These are phyloP conservation scores for Okamejei kenojei DNA, from an alignment of 2,797 vertebrate genomes.

Conservation along the genomic window DNA sequence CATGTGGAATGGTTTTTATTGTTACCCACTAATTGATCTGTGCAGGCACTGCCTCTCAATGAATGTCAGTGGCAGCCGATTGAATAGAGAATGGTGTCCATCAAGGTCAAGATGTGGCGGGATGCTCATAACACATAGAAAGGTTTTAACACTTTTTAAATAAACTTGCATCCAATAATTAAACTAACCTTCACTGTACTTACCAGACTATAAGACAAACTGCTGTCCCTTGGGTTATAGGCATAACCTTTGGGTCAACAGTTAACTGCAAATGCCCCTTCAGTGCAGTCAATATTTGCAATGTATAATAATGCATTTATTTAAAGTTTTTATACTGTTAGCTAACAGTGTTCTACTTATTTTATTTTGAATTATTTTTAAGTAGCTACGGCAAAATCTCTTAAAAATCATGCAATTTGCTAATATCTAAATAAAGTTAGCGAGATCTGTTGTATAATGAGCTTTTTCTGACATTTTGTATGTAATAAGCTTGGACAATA, in stretches of 20 bases:
- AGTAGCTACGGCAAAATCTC: background rate
- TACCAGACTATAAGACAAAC: background rate
- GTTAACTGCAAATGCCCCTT: background rate
- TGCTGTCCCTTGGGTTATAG: background rate
- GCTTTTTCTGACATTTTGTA: background rate
- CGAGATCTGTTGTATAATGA: too few species aligned
- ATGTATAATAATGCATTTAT: background rate
- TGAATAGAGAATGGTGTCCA: background rate
- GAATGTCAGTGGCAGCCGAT: background rate
- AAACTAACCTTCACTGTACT: constrained; percentile 16
- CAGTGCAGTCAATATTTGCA: constrained; percentile 18
- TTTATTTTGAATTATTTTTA: background rate
- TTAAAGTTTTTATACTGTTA: background rate
- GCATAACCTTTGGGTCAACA: background rate
- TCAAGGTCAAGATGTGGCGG: background rate
- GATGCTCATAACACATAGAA: background rate
- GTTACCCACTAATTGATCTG: constrained; percentile 18
- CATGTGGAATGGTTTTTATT: background rate
- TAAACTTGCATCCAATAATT: constrained; percentile 11
- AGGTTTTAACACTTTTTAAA: constrained; percentile 8
- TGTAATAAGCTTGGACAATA: too few species aligned
- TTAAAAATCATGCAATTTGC: background rate
- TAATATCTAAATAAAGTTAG: background rate
- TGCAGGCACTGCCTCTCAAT: background rate
- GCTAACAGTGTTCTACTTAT: too few species aligned